Evolutionary conservation across 2,797 vertebrate species (phyloP).

Genomic region (Macrochelys suwanniensis): DNA sequence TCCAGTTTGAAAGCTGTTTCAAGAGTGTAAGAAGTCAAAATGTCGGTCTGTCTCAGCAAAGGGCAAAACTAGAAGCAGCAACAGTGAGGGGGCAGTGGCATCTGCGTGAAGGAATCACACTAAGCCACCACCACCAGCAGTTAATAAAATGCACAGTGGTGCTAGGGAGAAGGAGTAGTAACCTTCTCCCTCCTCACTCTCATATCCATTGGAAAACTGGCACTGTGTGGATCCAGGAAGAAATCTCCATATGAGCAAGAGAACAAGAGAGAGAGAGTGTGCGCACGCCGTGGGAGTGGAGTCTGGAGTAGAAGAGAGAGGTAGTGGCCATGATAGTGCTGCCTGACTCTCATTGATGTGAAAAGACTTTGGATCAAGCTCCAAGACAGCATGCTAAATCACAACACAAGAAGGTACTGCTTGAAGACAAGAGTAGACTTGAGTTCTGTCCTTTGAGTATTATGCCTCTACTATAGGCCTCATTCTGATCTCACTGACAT

Average conservation of each 20-base stretch:
- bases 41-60: not conserved
- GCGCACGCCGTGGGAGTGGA: not conserved
- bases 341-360: not conserved
- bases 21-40: not conserved
- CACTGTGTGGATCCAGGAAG: not conserved
- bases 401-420: not conserved
- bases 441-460: not conserved
- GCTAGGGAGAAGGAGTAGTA: not conserved
- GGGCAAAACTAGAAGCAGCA: not conserved
- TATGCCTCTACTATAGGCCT: not conserved
- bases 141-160: not conserved
- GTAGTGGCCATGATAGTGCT: not conserved
- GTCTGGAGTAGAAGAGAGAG: not conserved
- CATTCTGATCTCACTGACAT: fast-evolving
- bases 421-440: not conserved
- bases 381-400: not conserved
- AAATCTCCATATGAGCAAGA: not conserved
- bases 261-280: not conserved
- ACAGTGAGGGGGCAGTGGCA: not conserved
- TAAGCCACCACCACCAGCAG: not conserved
- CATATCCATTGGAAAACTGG: not conserved
- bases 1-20: not conserved
- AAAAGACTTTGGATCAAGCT: not conserved
- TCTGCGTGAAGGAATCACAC: not conserved
- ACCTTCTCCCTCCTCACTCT: not conserved